Evolutionary conservation across 2,888 invertebrate genomes (phyloP).

Genomic region (Catocala fraxini): DNA sequence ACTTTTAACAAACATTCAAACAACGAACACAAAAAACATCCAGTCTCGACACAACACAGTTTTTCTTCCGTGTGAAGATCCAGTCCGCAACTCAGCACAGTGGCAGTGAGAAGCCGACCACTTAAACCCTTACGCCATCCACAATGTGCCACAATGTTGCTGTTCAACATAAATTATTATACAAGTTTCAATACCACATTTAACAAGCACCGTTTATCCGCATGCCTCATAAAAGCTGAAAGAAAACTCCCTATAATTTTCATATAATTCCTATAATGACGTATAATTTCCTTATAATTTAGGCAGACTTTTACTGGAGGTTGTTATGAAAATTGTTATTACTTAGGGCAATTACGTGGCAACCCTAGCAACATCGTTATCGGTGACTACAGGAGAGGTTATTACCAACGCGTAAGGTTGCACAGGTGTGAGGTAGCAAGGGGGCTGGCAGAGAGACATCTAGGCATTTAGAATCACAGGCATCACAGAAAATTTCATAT

Average conservation of each 20-base stretch:
- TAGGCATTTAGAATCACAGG: too few species aligned
- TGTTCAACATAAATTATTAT: too few species aligned
- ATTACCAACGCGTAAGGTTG: conserved; percentile 10
- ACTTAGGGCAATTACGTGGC: conserved; percentile 19
- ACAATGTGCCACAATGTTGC: too few species aligned
- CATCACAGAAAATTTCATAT: too few species aligned
- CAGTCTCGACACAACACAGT: too few species aligned
- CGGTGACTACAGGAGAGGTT: conserved; percentile 36
- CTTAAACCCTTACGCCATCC: too few species aligned
- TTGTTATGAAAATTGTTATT: conserved; percentile 29
- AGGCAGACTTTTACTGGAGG: background rate
- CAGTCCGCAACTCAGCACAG: too few species aligned
- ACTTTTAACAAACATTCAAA: too few species aligned
- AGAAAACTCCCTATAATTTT: background rate
- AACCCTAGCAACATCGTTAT: conserved; percentile 30
- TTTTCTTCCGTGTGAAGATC: too few species aligned
- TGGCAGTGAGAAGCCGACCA: background rate
- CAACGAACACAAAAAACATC: too few species aligned
- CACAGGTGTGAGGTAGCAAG: background rate
- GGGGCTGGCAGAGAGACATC: background rate
- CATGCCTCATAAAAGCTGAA: background rate
- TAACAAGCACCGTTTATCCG: too few species aligned
- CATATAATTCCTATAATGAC: conserved; percentile 5
- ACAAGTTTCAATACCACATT: too few species aligned
- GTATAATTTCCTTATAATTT: conserved; percentile 10